Evolutionary conservation across 2,113 vertebrate species (phyloP), one percentile per base, ranked within the genome.

Genomic region (Piprites chloris): DNA sequence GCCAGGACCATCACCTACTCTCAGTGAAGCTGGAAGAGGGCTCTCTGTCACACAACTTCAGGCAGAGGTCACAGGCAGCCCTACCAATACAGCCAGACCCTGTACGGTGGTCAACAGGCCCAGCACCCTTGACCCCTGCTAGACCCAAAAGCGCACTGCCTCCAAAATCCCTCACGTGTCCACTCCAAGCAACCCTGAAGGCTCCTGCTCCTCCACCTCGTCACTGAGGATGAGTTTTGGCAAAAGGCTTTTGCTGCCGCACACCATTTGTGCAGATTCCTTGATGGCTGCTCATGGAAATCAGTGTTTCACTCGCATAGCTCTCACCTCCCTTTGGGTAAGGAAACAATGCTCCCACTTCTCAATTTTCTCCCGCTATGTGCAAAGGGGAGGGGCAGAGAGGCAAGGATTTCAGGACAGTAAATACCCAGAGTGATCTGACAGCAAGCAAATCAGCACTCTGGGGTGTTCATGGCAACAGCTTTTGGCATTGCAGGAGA

Each of bases 391-490:
- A 56, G 39, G 77, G 52, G 83, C 15, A 24, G 58, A 74, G 65
- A 73, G 27, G 24, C 13, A 59, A 81, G 30, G 46, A 81, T 47
- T 77, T 74, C 44, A 53, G 56, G 32, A 44, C 7, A 74, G 78
- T 59, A 89, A 91, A 89, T 22, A 85, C 65, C 28, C 42, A 56
- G 53, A 83, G 68, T 28, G 55, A 87, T 46, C 71, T 58, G 59
- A 89, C 72, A 91, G 75, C 53, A 74, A 93, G 66, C 46, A 90
- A 71, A 83, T 52, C 46, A 68, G 62, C 56, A 49, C 44, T 67
- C 79, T 27, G 42, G 26, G 77, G 73, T 55, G 28, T 7, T 95
- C 69, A 58, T 14, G 37, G 80, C 53, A 90, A 89, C 76, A 84
- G 82, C 69, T 87, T 95, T 30, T 85, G 87, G 85, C 59, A 71